Conservation (phyloP, 2,888 invertebrate species). For the Apamea sordens region DNA sequence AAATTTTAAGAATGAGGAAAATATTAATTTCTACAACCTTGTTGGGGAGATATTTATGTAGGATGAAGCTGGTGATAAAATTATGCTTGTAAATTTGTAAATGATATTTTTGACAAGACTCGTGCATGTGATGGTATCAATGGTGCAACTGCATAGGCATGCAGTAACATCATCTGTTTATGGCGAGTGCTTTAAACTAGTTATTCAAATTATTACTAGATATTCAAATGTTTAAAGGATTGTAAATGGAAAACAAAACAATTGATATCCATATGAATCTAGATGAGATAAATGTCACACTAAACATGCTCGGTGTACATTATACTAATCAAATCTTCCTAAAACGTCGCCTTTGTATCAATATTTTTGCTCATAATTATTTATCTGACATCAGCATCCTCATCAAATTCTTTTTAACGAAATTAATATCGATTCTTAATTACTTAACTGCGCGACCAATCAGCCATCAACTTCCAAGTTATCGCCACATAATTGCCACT, state of each 20-base stretch:
- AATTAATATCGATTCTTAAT: constrained; percentile 33
- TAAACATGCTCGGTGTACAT: background rate
- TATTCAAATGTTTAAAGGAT: constrained; percentile 8
- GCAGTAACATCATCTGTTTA: background rate
- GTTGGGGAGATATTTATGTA: constrained; percentile 2
- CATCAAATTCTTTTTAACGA: constrained; percentile 8
- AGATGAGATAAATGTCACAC: background rate
- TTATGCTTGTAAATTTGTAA: constrained; percentile 35
- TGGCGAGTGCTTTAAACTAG: background rate
- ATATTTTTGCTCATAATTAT: background rate
- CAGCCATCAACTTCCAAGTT: constrained; percentile 44
- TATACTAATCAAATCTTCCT: background rate
- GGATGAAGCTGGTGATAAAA: background rate
- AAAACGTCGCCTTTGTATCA: background rate
- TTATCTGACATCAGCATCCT: background rate
- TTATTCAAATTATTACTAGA: no score
- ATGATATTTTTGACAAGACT: background rate
- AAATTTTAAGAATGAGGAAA: background rate
- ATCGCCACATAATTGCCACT: constrained; percentile 58
- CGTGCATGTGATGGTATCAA: constrained; percentile 1
- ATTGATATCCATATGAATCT: background rate
- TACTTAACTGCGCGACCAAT: constrained; percentile 34
- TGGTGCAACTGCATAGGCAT: background rate
- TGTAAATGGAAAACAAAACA: constrained; percentile 8
- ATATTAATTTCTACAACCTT: background rate